These are phyloP conservation scores for Limnephilus lunatus DNA, from an alignment of 2,888 invertebrate species.

Conservation along the genomic window DNA sequence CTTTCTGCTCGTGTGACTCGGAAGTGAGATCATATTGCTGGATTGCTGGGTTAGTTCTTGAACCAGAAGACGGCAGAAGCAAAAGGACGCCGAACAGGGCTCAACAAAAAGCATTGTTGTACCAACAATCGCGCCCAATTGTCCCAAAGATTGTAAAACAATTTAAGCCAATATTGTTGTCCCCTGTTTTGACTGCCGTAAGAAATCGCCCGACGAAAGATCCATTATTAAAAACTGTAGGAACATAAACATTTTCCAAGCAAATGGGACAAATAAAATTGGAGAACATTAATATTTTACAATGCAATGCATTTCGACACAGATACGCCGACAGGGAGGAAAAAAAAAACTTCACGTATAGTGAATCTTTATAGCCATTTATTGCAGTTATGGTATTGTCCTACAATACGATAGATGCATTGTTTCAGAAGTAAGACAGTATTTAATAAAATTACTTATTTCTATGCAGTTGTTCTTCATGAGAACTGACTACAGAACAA, in stretches of 20 bases:
- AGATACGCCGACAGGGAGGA: conserved; percentile 20
- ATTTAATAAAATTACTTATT: neutral
- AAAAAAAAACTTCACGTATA: neutral
- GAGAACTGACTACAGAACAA: neutral
- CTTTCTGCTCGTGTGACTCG: neutral
- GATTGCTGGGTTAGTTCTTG: neutral
- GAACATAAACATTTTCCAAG: conserved; percentile 51
- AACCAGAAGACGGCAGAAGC: conserved; percentile 46
- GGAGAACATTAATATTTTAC: conserved; percentile 16
- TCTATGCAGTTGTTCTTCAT: neutral
- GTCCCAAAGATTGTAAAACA: conserved; percentile 56
- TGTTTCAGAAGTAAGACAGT: neutral
- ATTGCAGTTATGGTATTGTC: neutral
- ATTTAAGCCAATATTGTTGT: conserved; percentile 53
- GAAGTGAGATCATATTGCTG: neutral
- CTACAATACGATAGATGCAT: neutral
- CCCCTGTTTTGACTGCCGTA: conserved; percentile 63
- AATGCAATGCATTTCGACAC: conserved; percentile 6
- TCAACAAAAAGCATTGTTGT: conserved; percentile 50
- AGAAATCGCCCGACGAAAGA: conserved; percentile 58
- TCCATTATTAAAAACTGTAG: conserved; percentile 54
- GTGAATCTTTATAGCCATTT: neutral
- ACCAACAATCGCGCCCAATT: conserved; percentile 52
- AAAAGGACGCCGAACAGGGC: conserved; percentile 32
- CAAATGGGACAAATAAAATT: conserved; percentile 33